These are phyloP conservation scores for Dermolepida albohirtum DNA, from an alignment of 2,888 invertebrate species.

Conservation along the genomic window DNA sequence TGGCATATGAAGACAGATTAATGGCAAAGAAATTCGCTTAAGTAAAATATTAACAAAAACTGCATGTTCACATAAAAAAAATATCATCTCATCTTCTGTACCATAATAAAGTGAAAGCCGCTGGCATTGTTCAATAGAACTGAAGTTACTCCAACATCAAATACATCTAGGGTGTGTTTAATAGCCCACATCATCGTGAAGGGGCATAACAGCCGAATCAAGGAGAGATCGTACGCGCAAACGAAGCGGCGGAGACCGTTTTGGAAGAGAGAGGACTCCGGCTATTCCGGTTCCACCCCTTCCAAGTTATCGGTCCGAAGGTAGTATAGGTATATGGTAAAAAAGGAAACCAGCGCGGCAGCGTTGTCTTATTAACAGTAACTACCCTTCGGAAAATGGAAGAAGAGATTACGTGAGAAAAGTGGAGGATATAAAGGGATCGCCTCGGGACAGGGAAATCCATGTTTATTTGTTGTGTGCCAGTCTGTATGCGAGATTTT, in stretches of 20 bases:
- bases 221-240: background rate
- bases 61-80: no score
- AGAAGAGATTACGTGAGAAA: conserved; percentile 38
- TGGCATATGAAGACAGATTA: no score
- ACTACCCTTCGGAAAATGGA: conserved; percentile 43
- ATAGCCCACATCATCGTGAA: conserved; percentile 18
- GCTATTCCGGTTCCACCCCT: conserved; percentile 24
- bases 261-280: conserved; percentile 30
- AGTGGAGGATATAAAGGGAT: conserved; percentile 38
- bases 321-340: conserved; percentile 4
- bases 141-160: no score
- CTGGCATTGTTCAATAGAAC: no score
- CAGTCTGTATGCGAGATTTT: conserved; percentile 23
- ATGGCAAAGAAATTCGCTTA: no score
- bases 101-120: no score
- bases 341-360: conserved; percentile 20
- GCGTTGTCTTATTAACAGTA: conserved; percentile 42
- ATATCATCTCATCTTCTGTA: no score
- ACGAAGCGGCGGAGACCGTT: conserved; percentile 3
- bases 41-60: no score
- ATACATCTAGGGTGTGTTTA: conserved; percentile 1
- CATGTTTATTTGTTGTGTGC: conserved; percentile 27
- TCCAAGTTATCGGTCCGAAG: conserved; percentile 15
- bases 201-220: conserved; percentile 3
- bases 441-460: conserved; percentile 33